These are phyloP conservation scores for Phylloscopus trochilus DNA, from an alignment of 2,113 vertebrate species.

Conservation along the genomic window DNA sequence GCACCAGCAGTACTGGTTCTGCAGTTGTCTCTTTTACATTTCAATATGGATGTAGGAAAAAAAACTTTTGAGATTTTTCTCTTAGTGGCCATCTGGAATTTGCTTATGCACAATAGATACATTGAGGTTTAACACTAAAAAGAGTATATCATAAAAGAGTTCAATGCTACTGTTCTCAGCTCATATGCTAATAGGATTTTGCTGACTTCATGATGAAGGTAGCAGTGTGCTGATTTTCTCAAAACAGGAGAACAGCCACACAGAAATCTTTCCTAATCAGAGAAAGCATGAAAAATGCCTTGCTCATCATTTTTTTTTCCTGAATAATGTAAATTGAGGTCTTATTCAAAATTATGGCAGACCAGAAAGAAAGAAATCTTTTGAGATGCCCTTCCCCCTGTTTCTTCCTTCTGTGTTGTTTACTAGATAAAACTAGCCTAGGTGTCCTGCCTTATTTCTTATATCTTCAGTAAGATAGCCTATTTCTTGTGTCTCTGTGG, in stretches of 20 bases:
- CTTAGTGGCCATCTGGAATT: not conserved
- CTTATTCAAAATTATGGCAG: not conserved
- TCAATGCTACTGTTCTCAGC: not conserved
- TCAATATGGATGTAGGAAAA: not conserved
- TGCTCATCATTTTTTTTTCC: not conserved
- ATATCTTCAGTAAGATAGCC: not conserved
- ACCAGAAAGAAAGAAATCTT: not conserved
- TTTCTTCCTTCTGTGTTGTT: not conserved
- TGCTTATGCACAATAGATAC: not conserved
- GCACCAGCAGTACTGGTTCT: not conserved
- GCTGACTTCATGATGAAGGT: not conserved
- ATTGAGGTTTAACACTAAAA: not conserved
- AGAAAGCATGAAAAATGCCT: not conserved
- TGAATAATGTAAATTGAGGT: not conserved
- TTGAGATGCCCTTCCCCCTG: not conserved
- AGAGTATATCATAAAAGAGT: not conserved
- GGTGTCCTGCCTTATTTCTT: not conserved
- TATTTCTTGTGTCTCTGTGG: not conserved
- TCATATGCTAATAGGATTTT: not conserved
- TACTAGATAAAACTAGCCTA: not conserved
- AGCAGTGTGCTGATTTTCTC: not conserved
- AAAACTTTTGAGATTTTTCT: not conserved
- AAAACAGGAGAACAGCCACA: not conserved
- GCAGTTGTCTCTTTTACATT: not conserved
- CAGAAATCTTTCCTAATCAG: not conserved